Evolutionary conservation across 2,113 vertebrate genomes (phyloP).

Genomic region (Erythrocercus mccallii): DNA sequence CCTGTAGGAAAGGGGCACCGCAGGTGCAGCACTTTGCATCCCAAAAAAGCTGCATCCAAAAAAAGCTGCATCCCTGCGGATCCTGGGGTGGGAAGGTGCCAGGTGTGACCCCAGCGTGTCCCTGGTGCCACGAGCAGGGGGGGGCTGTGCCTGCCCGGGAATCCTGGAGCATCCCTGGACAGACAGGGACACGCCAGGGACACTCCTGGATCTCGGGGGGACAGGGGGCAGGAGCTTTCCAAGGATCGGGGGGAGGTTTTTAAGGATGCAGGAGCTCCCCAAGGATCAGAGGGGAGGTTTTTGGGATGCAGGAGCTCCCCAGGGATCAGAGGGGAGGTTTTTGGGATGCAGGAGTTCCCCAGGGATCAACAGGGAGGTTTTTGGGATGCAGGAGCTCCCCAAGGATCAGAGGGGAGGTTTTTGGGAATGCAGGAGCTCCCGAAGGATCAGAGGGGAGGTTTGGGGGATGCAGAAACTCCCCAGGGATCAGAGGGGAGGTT

Average conservation of each 20-base stretch:
- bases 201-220: no score
- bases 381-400: not conserved
- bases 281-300: no score
- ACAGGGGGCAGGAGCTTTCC: not conserved
- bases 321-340: not conserved
- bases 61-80: not conserved
- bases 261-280: not conserved
- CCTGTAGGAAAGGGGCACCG: fast-evolving
- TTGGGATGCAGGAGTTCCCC: no score
- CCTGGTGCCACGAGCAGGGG: no score
- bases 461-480: no score
- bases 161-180: no score
- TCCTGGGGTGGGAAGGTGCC: not conserved
- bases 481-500: no score
- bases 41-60: not conserved
- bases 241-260: not conserved
- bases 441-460: no score
- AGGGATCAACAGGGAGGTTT: not conserved
- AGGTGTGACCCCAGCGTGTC: not conserved
- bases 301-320: not conserved
- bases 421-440: not conserved
- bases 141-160: no score
- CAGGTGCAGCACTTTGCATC: not conserved
- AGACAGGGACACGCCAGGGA: no score
- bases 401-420: no score